Evolutionary conservation across 1,140 invertebrate genomes (phyloP).

Genomic region (Meloidogyne exigua): DNA sequence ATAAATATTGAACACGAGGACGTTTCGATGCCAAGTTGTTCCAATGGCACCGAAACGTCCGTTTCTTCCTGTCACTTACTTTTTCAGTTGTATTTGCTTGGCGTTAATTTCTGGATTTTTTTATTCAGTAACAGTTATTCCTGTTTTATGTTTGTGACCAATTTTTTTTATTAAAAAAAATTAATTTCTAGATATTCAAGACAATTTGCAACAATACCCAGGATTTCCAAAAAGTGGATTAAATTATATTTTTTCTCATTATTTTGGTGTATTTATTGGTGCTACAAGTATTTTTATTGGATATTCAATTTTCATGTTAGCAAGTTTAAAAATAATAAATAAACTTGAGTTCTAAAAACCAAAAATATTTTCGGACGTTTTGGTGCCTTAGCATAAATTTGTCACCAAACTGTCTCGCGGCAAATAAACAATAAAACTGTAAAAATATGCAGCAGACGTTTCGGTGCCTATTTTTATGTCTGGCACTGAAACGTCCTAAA

Average conservation of each 20-base stretch:
- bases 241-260: constrained; percentile 45
- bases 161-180: neutral
- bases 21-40: too few species aligned
- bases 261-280: constrained; percentile 43
- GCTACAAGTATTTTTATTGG: constrained; percentile 38
- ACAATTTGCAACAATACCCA: constrained; percentile 27
- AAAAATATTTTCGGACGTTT: too few species aligned
- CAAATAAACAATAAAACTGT: too few species aligned
- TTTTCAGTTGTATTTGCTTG: constrained; percentile 35
- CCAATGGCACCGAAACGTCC: too few species aligned
- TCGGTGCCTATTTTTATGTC: too few species aligned
- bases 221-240: constrained; percentile 29
- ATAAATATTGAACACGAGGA: too few species aligned
- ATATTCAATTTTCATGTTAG: constrained; percentile 34
- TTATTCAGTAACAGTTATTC: constrained; percentile 35
- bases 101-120: constrained; percentile 45
- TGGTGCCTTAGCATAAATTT: too few species aligned
- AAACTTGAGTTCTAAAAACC: too few species aligned
- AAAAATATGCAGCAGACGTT: too few species aligned
- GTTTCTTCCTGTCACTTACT: too few species aligned
- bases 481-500: too few species aligned
- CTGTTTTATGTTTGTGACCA: constrained; percentile 28
- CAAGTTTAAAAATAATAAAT: neutral
- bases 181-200: constrained; percentile 31
- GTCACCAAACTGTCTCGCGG: too few species aligned